A percentile compares a stretch with the other conserved stretches of the same genome.
Evolutionary conservation across 2,113 vertebrate genomes (phyloP).

Genomic region (Lampris megalopsis): DNA sequence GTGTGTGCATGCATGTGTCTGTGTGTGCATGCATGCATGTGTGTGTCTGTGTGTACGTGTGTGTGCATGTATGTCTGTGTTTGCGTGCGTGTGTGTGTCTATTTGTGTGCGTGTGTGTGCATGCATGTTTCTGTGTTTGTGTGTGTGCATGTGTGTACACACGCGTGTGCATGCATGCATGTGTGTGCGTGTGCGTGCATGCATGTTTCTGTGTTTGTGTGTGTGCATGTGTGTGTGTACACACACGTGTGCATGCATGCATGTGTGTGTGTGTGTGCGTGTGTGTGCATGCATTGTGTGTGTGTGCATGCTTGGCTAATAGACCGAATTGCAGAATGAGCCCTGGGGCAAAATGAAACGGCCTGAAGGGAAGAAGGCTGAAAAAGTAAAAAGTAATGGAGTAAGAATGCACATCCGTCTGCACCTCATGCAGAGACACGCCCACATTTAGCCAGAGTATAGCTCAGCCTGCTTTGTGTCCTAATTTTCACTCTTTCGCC

Average conservation of each 20-base stretch:
- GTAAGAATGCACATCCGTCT: slow-evolving; percentile 47
- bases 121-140: slow-evolving; percentile 13
- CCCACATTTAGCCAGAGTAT: slow-evolving; percentile 49
- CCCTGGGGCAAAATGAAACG: slow-evolving; percentile 62
- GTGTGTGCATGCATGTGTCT: background rate
- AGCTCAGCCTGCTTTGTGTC: slow-evolving; percentile 64
- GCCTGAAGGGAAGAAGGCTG: slow-evolving; percentile 49
- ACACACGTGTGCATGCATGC: too few relatives aligned
- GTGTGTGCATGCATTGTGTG: background rate
- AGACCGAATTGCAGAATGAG: slow-evolving; percentile 51
- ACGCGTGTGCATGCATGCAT: slow-evolving; percentile 25
- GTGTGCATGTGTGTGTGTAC: too few relatives aligned
- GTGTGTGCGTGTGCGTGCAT: too few relatives aligned
- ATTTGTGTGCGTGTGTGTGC: slow-evolving; percentile 25
- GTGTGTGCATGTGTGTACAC: background rate
- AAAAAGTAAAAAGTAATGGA: slow-evolving; percentile 45
- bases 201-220: too few relatives aligned
- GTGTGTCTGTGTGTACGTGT: background rate
- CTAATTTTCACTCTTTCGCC: slow-evolving; percentile 62
- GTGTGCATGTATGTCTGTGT: too few relatives aligned
- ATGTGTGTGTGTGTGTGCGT: background rate
- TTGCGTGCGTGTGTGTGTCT: slow-evolving; percentile 27
- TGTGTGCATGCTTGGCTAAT: slow-evolving; percentile 37
- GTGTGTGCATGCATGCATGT: background rate
- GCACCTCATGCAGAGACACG: slow-evolving; percentile 43